A percentile compares a stretch with the other conserved stretches of the same genome.
Evolutionary conservation across 2,113 vertebrate genomes (phyloP).

Genomic region (Ceratotherium simum): DNA sequence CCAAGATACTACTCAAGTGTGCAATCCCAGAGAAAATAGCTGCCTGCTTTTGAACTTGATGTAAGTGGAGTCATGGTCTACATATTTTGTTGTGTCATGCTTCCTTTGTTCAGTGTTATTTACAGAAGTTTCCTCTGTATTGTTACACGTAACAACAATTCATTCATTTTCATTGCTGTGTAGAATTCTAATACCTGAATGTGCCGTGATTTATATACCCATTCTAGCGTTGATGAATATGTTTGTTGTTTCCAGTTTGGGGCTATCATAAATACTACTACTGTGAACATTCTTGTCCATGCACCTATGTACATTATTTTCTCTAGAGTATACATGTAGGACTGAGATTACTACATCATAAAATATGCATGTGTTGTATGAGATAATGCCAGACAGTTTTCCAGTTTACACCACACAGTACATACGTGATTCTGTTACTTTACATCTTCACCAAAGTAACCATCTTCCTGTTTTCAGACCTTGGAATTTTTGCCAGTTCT

Average conservation of each 20-base stretch:
- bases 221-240: background rate
- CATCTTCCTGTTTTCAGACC: background rate
- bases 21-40: background rate
- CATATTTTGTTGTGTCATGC: background rate
- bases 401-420: background rate
- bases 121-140: background rate
- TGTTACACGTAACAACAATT: background rate
- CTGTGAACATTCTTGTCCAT: background rate
- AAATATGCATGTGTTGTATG: background rate
- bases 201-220: background rate
- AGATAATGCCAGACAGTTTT: background rate
- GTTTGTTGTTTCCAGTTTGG: background rate
- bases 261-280: background rate
- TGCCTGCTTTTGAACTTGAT: background rate
- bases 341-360: background rate
- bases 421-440: background rate
- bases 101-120: background rate
- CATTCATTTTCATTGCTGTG: background rate
- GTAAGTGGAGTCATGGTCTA: background rate
- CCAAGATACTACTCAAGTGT: background rate
- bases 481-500: background rate
- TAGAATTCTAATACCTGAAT: background rate
- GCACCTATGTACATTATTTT: background rate
- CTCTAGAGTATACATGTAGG: background rate
- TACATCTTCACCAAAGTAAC: background rate